Conservation (phyloP, 2,888 invertebrate genomes). For the Chalcosyrphus nemorum region DNA sequence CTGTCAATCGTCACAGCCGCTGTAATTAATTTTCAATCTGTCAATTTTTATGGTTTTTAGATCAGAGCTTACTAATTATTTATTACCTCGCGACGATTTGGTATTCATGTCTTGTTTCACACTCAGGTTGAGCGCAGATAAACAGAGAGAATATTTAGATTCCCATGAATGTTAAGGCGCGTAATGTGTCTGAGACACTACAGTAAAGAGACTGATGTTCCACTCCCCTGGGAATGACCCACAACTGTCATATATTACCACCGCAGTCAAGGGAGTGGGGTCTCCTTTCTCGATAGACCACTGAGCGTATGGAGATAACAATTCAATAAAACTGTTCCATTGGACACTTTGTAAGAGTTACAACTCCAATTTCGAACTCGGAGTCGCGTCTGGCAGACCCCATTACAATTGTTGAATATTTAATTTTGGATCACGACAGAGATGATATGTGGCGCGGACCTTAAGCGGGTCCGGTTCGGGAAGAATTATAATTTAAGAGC, state of each 20-base stretch:
- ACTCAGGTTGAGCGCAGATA: constrained; percentile 23
- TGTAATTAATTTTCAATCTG: constrained; percentile 54
- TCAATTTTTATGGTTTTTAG: constrained; percentile 63
- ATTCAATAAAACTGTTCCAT: constrained; percentile 57
- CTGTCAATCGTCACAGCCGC: constrained; percentile 25
- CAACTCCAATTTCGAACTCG: constrained; percentile 23
- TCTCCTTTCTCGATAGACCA: not conserved
- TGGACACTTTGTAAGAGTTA: constrained; percentile 65
- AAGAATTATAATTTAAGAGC: constrained; percentile 58
- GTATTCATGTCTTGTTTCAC: constrained; percentile 53
- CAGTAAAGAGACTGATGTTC: not conserved
- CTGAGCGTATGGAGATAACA: constrained; percentile 37
- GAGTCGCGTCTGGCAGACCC: too few relatives aligned
- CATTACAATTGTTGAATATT: constrained; percentile 67
- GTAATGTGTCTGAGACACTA: not conserved
- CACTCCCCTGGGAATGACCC: constrained; percentile 27
- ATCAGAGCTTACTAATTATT: constrained; percentile 59
- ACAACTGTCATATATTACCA: constrained; percentile 62
- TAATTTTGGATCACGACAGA: constrained; percentile 49
- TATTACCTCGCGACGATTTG: constrained; percentile 39
- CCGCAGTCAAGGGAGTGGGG: not conserved
- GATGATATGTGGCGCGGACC: constrained; percentile 41
- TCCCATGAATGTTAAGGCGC: constrained; percentile 11
- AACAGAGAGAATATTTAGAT: not conserved
- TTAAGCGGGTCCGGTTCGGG: constrained; percentile 34